Evolutionary conservation across 2,888 invertebrate species (phyloP).

Genomic region (Lycaena phlaeas): DNA sequence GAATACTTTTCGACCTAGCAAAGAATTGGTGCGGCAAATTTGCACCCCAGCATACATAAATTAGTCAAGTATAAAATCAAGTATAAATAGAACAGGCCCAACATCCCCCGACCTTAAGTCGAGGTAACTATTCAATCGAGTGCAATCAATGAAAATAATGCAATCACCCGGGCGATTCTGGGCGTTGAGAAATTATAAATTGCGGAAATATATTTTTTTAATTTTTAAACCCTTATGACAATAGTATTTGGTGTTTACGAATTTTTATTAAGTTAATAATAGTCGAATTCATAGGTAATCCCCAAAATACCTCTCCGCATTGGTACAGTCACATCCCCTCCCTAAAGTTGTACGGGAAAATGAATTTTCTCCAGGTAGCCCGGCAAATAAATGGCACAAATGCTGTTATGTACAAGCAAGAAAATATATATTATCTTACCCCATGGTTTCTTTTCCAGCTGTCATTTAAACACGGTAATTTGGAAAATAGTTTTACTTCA

Average conservation of each 20-base stretch:
- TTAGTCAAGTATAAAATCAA: slow-evolving; percentile 22
- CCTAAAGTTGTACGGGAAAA: slow-evolving; percentile 52
- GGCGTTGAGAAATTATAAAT: slow-evolving; percentile 19
- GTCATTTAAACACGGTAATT: slow-evolving; percentile 78
- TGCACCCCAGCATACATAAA: slow-evolving; percentile 20
- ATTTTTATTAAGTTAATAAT: not conserved
- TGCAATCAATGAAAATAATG: slow-evolving; percentile 51
- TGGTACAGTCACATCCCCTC: slow-evolving; percentile 69
- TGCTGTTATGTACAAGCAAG: slow-evolving; percentile 9
- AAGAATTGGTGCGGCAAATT: slow-evolving; percentile 21
- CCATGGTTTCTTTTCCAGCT: slow-evolving; percentile 87
- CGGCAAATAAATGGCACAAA: slow-evolving; percentile 13
- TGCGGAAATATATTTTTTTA: slow-evolving; percentile 9
- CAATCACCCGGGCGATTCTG: slow-evolving; percentile 35
- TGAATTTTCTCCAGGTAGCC: slow-evolving; percentile 26
- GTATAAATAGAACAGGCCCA: slow-evolving; percentile 49
- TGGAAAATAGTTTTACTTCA: slow-evolving; percentile 37
- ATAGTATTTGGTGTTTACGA: not conserved
- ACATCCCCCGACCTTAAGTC: slow-evolving; percentile 31
- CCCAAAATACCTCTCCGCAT: slow-evolving; percentile 62
- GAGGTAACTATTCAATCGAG: slow-evolving; percentile 51
- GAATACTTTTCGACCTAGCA: no score
- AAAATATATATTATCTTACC: slow-evolving; percentile 67
- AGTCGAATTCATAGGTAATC: slow-evolving; percentile 23
- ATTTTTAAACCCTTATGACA: not conserved